A percentile compares a stretch with the other conserved stretches of the same genome.
Evolutionary conservation across 2,797 vertebrate genomes (phyloP).

Genomic region (Spinus pinus): DNA sequence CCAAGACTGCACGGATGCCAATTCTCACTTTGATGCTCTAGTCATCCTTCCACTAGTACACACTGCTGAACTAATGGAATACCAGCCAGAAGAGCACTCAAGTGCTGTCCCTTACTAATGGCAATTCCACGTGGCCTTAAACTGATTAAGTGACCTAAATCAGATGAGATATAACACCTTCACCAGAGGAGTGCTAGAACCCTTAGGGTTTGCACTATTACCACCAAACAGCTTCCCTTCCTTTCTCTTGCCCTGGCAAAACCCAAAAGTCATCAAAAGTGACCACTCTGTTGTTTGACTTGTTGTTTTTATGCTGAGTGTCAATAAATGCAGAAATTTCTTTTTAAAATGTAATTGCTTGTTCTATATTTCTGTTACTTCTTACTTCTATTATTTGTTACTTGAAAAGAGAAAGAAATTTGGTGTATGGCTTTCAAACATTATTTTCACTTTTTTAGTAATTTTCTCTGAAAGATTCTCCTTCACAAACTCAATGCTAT

Average conservation of each 20-base stretch:
- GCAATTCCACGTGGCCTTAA: background rate
- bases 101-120: background rate
- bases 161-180: background rate
- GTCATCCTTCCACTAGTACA: background rate
- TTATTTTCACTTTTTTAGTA: background rate
- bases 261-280: background rate
- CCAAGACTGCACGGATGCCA: background rate
- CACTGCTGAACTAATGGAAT: background rate
- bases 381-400: background rate
- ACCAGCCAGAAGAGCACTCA: background rate
- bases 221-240: background rate
- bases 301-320: background rate
- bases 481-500: background rate
- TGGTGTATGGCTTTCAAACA: background rate
- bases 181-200: background rate
- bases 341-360: background rate
- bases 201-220: fast-evolving
- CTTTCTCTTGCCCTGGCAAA: background rate
- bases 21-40: background rate
- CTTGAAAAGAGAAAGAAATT: background rate
- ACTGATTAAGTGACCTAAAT: constrained; percentile 5
- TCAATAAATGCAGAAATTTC: background rate
- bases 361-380: background rate
- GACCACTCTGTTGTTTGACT: background rate
- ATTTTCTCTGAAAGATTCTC: background rate